A percentile compares a stretch with the other conserved stretches of the same genome.
Conservation (phyloP, 2,113 vertebrate species). For the Pomatorhinus ruficollis region DNA sequence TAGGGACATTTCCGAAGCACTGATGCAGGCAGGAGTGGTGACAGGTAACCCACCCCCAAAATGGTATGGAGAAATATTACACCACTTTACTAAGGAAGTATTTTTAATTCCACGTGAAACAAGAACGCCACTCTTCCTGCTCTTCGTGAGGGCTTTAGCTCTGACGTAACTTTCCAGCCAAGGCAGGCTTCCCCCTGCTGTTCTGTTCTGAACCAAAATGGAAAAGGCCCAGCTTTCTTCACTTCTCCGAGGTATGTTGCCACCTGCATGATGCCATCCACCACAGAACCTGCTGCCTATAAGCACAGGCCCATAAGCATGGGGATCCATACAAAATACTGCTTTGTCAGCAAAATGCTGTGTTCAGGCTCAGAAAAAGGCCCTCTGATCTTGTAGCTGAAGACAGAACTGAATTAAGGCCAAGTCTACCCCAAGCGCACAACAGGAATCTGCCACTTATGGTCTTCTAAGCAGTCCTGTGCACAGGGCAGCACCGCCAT, state of each 20-base stretch:
- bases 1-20: not conserved
- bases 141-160: not conserved
- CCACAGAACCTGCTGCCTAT: not conserved
- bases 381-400: not conserved
- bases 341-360: not conserved
- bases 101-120: slow-evolving; percentile 30
- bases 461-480: not conserved
- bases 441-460: not conserved
- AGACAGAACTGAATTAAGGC: not conserved
- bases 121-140: slow-evolving; percentile 25
- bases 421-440: not conserved
- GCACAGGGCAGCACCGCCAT: not conserved
- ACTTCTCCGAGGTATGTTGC: not conserved
- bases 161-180: slow-evolving; percentile 43
- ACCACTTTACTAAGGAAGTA: not conserved
- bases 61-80: not conserved
- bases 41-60: not conserved
- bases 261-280: not conserved
- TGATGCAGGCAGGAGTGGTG: not conserved
- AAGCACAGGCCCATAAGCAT: not conserved
- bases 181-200: slow-evolving; percentile 55
- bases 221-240: not conserved
- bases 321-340: not conserved
- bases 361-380: not conserved
- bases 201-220: slow-evolving; percentile 25